phyloP scores from a whole-genome alignment of 2,888 invertebrate species.

The Hofmannophila pseudospretella region DNA sequence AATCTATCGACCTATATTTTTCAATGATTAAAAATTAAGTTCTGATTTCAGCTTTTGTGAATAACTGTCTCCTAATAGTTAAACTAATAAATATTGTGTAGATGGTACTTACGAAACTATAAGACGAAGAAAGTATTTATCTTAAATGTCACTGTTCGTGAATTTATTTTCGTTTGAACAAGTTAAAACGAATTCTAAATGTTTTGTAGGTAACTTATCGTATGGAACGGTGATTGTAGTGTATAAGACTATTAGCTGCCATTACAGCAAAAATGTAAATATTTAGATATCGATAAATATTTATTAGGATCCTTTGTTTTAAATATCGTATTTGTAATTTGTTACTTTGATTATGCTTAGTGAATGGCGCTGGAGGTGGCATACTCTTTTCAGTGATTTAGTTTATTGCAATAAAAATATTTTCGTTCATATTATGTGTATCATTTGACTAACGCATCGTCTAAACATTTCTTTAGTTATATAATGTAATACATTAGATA shows the following conservation, averaged over 20 bases:
- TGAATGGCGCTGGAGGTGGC: constrained; percentile 48
- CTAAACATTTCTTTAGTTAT: no score
- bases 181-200: constrained; percentile 1
- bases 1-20: constrained; percentile 33
- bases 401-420: constrained; percentile 67
- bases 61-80: constrained; percentile 23
- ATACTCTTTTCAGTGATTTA: constrained; percentile 67
- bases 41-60: constrained; percentile 46
- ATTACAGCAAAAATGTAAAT: constrained; percentile 62
- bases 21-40: constrained; percentile 30
- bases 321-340: constrained; percentile 39
- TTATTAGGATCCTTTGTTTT: constrained; percentile 50
- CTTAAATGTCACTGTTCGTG: constrained; percentile 4
- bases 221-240: constrained; percentile 55
- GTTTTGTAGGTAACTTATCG: constrained; percentile 11
- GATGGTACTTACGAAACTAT: constrained; percentile 5
- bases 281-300: constrained; percentile 38
- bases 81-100: constrained; percentile 9
- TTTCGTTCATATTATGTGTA: constrained; percentile 47
- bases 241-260: constrained; percentile 52
- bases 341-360: constrained; percentile 55
- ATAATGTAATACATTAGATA: no score
- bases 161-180: constrained; percentile 6
- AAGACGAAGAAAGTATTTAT: not conserved
- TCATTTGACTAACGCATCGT: constrained; percentile 26